phyloP scores from a whole-genome alignment of 2,797 vertebrate species.

The Cyclopterus lumpus region DNA sequence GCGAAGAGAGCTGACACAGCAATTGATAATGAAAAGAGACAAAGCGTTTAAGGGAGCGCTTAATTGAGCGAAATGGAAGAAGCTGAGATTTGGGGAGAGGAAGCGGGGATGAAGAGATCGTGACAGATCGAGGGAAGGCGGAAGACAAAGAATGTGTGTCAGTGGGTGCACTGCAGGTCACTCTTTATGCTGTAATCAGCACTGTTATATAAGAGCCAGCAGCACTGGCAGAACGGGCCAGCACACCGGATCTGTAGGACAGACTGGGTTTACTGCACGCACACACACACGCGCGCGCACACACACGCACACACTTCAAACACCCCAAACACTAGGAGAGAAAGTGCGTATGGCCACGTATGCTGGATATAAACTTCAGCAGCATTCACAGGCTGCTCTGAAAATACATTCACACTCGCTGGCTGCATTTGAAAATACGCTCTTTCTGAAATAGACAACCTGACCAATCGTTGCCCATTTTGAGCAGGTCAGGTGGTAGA shows the following conservation, averaged over 20 bases:
- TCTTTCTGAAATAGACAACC: not conserved
- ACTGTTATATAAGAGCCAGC: constrained; percentile 65
- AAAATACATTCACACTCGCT: constrained; percentile 13
- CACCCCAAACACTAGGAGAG: constrained; percentile 49
- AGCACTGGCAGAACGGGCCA: constrained; percentile 33
- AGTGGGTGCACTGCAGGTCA: constrained; percentile 58
- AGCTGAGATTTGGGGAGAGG: constrained; percentile 14
- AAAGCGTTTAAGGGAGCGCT: constrained; percentile 59
- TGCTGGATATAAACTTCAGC: constrained; percentile 27
- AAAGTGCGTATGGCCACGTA: constrained; percentile 39
- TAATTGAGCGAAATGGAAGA: constrained; percentile 62
- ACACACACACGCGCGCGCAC: not conserved
- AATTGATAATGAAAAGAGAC: constrained; percentile 56
- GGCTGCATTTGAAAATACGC: constrained; percentile 13
- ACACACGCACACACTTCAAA: constrained; percentile 14
- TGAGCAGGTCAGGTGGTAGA: not conserved
- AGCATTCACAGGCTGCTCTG: constrained; percentile 23
- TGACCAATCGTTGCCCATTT: not conserved
- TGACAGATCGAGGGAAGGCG: constrained; percentile 28
- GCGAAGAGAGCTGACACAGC: constrained; percentile 27
- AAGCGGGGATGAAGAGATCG: constrained; percentile 24
- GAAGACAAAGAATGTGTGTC: constrained; percentile 57
- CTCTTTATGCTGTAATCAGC: constrained; percentile 59
- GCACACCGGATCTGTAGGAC: constrained; percentile 59
- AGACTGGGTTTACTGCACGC: constrained; percentile 46